These are phyloP conservation scores for Homarus gammarus DNA, from an alignment of 2,888 invertebrate species.

Conservation along the genomic window DNA sequence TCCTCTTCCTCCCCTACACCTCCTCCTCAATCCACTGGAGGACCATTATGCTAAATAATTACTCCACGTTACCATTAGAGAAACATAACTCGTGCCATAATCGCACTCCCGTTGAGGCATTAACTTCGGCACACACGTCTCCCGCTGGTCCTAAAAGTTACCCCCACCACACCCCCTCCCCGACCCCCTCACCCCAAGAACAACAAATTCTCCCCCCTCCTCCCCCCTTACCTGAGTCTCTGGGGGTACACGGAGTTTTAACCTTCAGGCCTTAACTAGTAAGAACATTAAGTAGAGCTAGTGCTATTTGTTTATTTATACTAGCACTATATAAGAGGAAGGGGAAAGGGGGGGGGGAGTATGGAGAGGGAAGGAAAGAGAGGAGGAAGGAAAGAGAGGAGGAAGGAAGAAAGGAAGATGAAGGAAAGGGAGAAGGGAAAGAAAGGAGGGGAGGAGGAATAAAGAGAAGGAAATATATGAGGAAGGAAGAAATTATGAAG, in stretches of 20 bases:
- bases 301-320: too few relatives aligned
- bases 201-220: too few relatives aligned
- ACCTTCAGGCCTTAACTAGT: too few relatives aligned
- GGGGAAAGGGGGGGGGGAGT: too few relatives aligned
- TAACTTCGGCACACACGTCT: not conserved
- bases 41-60: constrained; percentile 18
- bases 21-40: not conserved
- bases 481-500: too few relatives aligned
- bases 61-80: constrained; percentile 11
- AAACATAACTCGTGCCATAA: not conserved
- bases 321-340: too few relatives aligned
- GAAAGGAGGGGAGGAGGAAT: not conserved
- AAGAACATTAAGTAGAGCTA: too few relatives aligned
- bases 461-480: not conserved
- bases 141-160: not conserved
- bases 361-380: too few relatives aligned
- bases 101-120: constrained; percentile 8
- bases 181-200: too few relatives aligned
- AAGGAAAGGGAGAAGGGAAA: not conserved
- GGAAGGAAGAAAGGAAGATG: not conserved
- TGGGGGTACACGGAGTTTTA: too few relatives aligned
- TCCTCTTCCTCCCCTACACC: not conserved
- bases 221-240: too few relatives aligned
- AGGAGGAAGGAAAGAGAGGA: too few relatives aligned
- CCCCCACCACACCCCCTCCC: not conserved